Conservation (phyloP, 2,888 invertebrate genomes). For the Calameuta filiformis region DNA sequence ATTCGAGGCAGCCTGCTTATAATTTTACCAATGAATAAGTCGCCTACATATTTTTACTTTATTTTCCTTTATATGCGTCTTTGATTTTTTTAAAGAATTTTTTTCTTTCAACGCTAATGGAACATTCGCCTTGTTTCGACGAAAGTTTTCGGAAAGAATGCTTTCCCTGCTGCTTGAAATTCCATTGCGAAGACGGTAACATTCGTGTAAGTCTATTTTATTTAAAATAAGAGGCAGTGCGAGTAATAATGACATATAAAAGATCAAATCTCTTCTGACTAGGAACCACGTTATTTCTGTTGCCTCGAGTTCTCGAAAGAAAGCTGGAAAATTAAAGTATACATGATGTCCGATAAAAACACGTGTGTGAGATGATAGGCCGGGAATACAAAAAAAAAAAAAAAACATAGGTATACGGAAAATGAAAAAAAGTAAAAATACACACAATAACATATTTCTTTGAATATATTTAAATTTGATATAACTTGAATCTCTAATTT, state of each 20-base stretch:
- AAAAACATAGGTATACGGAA: background rate
- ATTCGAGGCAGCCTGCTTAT: background rate
- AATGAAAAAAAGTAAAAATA: background rate
- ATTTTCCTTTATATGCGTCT: background rate
- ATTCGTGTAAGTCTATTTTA: background rate
- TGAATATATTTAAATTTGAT: background rate
- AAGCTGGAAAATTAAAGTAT: background rate
- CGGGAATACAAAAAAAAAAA: background rate
- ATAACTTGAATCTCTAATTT: background rate
- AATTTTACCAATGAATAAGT: background rate
- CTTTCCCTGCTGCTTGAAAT: background rate
- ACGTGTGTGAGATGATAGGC: no score
- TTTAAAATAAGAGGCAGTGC: background rate
- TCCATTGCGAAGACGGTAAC: background rate
- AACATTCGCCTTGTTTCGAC: background rate
- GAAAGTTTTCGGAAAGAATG: background rate
- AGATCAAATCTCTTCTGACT: background rate
- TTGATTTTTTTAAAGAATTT: background rate
- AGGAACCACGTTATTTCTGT: background rate
- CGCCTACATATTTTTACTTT: background rate
- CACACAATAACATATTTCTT: background rate
- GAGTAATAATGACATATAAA: background rate
- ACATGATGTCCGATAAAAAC: background rate
- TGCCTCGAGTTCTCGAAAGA: conserved; percentile 2
- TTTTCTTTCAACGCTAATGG: background rate